Conservation (phyloP, 2,888 invertebrate species). For the Pocota personata region DNA sequence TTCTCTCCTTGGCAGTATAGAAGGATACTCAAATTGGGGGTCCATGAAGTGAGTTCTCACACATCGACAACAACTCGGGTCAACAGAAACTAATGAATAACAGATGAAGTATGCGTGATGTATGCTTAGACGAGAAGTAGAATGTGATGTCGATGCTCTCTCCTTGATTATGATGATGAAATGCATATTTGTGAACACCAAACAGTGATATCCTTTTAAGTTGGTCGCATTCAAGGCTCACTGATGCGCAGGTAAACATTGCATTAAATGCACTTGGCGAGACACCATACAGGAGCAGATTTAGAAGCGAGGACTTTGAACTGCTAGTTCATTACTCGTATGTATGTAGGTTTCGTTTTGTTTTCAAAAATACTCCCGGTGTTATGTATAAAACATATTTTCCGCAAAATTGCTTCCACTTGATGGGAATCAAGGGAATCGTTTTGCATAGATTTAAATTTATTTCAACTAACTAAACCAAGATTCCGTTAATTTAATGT, state of each 20-base stretch:
- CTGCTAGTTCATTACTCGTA: constrained; percentile 19
- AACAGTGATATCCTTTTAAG: constrained; percentile 36
- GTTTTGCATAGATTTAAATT: background rate
- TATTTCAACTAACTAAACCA: background rate
- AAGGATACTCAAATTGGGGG: background rate
- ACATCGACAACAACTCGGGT: constrained; percentile 39
- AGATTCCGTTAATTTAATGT: background rate
- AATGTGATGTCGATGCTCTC: constrained; percentile 52
- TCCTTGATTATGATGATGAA: constrained; percentile 39
- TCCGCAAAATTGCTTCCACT: background rate
- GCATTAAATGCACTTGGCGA: constrained; percentile 48
- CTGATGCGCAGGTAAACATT: constrained; percentile 53
- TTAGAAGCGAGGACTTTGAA: constrained; percentile 50
- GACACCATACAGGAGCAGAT: constrained; percentile 16
- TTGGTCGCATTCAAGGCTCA: constrained; percentile 33
- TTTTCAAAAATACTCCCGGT: background rate
- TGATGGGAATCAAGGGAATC: background rate
- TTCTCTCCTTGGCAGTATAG: background rate
- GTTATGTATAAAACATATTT: background rate
- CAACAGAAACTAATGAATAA: constrained; percentile 70
- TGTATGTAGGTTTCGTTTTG: background rate
- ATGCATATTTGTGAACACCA: constrained; percentile 42
- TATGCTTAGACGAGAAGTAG: constrained; percentile 1
- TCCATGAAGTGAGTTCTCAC: background rate
- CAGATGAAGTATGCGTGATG: constrained; percentile 60